Percentiles rank a stretch among this genome's conserved stretches.
Conservation (phyloP, 2,797 vertebrate genomes). For the Sebastes iracundus region DNA sequence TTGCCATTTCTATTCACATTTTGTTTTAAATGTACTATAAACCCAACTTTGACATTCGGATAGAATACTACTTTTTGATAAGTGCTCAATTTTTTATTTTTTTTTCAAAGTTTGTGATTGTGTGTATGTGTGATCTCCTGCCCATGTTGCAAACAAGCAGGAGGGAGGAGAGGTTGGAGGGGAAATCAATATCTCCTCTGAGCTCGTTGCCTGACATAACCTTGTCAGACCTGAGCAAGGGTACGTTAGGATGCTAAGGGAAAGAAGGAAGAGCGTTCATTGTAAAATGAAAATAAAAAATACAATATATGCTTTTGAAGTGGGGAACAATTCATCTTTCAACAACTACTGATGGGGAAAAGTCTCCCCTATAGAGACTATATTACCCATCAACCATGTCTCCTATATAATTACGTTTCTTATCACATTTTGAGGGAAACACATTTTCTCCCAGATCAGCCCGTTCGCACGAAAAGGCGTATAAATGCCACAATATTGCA, state of each 20-base stretch:
- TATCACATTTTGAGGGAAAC: not conserved
- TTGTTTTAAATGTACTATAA: not conserved
- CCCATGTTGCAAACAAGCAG: slow-evolving; percentile 54
- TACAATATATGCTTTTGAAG: not conserved
- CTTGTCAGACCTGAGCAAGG: slow-evolving; percentile 86
- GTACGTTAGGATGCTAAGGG: slow-evolving; percentile 58
- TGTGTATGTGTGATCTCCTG: slow-evolving; percentile 1
- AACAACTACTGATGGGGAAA: not conserved
- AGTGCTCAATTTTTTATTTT: not conserved
- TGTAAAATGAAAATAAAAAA: slow-evolving; percentile 27
- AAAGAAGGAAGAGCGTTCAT: not conserved
- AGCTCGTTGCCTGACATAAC: slow-evolving; percentile 81
- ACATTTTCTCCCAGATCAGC: not conserved
- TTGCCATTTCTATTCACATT: not conserved
- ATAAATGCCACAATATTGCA: too few relatives aligned
- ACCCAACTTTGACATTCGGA: not conserved
- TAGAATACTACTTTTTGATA: not conserved
- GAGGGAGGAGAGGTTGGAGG: slow-evolving; percentile 59
- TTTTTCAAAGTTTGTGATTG: not conserved
- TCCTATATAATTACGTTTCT: not conserved
- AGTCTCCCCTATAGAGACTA: not conserved
- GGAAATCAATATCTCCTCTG: slow-evolving; percentile 88
- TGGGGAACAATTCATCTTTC: not conserved
- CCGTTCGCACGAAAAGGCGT: fast-evolving
- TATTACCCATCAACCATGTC: not conserved